Evolutionary conservation across 2,113 vertebrate genomes (phyloP), one percentile per base, ranked within the genome.

Genomic region (Entelurus aequoreus): DNA sequence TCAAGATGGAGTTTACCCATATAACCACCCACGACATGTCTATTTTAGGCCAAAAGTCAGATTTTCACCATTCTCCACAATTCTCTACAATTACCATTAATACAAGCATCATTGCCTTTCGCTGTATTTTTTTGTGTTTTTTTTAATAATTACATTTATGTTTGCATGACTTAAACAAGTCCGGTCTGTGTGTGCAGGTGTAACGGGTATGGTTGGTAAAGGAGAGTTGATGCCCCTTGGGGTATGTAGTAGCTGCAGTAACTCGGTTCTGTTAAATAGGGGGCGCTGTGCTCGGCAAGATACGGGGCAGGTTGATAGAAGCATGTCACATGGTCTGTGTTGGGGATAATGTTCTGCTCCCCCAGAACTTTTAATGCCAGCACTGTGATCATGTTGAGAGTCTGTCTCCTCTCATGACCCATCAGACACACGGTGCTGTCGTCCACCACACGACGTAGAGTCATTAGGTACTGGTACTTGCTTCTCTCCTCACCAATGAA

Each of bases 401-500:
- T 97, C 58, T 96, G 93, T 13, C 93, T 90, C 63, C 93, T 89
- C 81, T 98, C 94, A 0, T 93, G 88, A 9, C 90, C 92, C 96
- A 99, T 98, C 63, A 98, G 93, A 63, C 96, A 98, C 72, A 98
- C 93, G 0, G 96, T 98, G 87, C 96, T 99, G 84, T 96, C 90
- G 2, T 94, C 93, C 0, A 99, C 94, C 48, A 99, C 91, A 12
- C 91, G 85, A 0, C 84, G 92, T 81, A 99, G 89, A 0, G 94
- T 99, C 95, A 96, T 97, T 87, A 99, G 80, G 82, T 98, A 99
- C 79, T 98, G 92, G 19, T 99, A 99, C 75, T 98, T 98, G 90
- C 88, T 96, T 14, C 93, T 92, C 86, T 94, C 96, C 76, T 98
- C 96, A 10, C 95, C 96, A 0, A 95, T 94, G 83, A 98, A 99